Base-by-base conservation (phyloP, 2,888 invertebrate species). In the Ptilodon capucinus region DNA sequence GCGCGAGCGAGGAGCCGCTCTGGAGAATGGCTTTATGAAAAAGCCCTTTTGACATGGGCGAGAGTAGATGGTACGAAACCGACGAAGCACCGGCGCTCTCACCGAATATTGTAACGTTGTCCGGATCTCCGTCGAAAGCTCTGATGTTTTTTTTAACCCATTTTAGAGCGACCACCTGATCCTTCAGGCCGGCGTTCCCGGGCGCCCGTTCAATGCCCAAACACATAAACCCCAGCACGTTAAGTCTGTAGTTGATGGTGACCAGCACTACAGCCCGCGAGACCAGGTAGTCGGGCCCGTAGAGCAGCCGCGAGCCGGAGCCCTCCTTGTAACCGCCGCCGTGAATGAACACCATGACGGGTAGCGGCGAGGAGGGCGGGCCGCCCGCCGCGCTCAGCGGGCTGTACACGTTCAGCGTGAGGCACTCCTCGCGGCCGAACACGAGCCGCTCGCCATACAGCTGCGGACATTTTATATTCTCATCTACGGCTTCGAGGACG, bases 141-240 rank as follows among this genome's bases (percentile, higher is more conserved):
- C 40, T 40, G 3, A 76, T 75, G 47, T 77, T 77, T 6, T 46
- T 51, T 43, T 68, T 52, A 5, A 76, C 65, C 76, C 76, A 76
- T 28, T 51, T 64, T 0, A 76, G 48, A 0, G 75, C 76, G 5
- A 69, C 74, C 0, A 75, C 67, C 44, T 75, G 75, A 38, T 76
- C 76, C 53, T 71, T 75, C 23, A 76, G 23, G 0, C 72, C 76
- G 11, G 71, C 72, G 35, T 76, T 76, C 0, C 76, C 76, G 0
- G 75, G 75, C 2, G 71, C 76, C 42, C 70, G 73, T 38, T 69
- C 63, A 9, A 64, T 73, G 4, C 74, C 66, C 0, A 77, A 47
- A 44, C 74, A 74, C 0, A 76, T 41, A 9, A 71, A 76, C 0
- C 77, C 77, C 21, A 59, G 60, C 0, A 68, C 57, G 42, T 56